Percentiles rank a stretch among this genome's conserved stretches.
Conservation (phyloP, 2,797 vertebrate species). For the Emydoidea blandingii region DNA sequence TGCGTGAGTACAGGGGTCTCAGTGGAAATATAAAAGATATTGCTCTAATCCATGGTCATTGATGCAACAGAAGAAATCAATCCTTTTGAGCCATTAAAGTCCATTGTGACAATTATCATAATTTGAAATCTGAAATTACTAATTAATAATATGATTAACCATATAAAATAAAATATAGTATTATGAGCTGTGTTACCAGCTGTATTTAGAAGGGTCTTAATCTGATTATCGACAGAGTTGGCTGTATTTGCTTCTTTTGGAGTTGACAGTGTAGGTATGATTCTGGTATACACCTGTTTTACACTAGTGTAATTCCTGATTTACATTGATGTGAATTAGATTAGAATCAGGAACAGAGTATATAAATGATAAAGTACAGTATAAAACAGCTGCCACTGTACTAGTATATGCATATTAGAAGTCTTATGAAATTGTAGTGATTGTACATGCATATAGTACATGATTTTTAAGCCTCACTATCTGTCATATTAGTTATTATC, state of each 20-base stretch:
- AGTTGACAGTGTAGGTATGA: accelerated
- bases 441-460: background rate
- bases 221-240: background rate
- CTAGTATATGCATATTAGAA: background rate
- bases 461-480: background rate
- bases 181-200: background rate
- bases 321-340: background rate
- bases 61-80: accelerated
- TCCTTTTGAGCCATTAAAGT: background rate
- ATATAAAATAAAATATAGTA: background rate
- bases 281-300: background rate
- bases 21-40: background rate
- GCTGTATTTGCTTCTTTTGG: background rate
- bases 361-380: background rate
- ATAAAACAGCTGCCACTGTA: background rate
- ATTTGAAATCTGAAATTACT: background rate
- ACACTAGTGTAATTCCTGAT: background rate
- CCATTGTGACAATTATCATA: background rate
- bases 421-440: background rate
- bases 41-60: accelerated
- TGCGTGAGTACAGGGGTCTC: background rate
- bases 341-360: background rate
- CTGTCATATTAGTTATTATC: background rate
- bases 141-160: background rate
- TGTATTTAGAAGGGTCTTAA: background rate